Evolutionary conservation across 2,113 vertebrate species (phyloP).

Genomic region (Hyla sarda): DNA sequence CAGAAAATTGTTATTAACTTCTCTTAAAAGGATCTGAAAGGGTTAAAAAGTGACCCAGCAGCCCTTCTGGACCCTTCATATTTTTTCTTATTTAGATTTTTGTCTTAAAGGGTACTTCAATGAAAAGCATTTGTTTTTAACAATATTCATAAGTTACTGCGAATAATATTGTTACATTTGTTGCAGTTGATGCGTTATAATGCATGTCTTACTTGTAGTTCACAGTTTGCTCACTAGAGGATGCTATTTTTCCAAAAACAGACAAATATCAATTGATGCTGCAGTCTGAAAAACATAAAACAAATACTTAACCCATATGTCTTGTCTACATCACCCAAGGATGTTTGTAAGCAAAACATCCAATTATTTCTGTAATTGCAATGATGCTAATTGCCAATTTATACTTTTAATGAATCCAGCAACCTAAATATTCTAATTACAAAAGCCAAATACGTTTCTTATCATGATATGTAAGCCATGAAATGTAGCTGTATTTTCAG

Average conservation of each 20-base stretch:
- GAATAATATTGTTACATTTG: background rate
- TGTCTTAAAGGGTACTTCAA: no score
- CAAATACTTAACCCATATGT: background rate
- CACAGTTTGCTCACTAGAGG: conserved; percentile 15
- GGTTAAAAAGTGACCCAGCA: no score
- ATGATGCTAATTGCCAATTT: conserved; percentile 19
- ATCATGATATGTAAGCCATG: background rate
- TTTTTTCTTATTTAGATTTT: no score
- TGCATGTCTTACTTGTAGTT: background rate
- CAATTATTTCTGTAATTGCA: conserved; percentile 23
- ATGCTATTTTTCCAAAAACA: background rate
- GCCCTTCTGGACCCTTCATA: no score
- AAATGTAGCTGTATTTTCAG: background rate
- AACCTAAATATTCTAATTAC: conserved; percentile 29
- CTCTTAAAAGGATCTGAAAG: no score
- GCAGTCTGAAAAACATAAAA: background rate
- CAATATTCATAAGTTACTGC: no score
- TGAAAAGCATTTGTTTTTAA: no score
- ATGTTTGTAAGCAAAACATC: conserved; percentile 31
- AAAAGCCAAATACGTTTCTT: conserved; percentile 4
- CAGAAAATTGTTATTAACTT: no score
- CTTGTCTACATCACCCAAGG: background rate
- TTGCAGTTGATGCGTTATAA: background rate
- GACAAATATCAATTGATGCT: background rate
- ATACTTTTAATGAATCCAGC: conserved; percentile 23